These are phyloP conservation scores for Chloebia gouldiae DNA, from an alignment of 2,113 vertebrate genomes.

Conservation along the genomic window DNA sequence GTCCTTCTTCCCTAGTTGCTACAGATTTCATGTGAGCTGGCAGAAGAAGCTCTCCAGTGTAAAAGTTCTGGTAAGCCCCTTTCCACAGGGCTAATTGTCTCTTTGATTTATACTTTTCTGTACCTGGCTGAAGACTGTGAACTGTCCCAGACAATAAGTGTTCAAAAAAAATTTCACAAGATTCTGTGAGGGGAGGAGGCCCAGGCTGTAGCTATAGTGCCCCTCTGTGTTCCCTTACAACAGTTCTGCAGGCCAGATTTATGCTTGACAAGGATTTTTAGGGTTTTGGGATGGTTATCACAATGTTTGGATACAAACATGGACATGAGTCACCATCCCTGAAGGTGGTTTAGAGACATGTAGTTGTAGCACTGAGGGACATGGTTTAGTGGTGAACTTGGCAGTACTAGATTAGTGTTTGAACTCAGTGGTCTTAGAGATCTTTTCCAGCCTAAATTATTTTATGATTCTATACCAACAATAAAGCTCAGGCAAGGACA, in stretches of 20 bases:
- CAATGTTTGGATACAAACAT: neutral
- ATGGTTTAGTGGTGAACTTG: neutral
- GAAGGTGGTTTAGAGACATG: neutral
- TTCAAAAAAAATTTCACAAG: neutral
- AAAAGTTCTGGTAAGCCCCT: neutral
- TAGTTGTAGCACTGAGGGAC: neutral
- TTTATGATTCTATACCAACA: neutral
- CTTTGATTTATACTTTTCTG: neutral
- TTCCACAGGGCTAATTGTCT: neutral
- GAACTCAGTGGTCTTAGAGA: neutral
- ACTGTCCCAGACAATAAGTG: neutral
- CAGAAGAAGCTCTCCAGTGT: neutral
- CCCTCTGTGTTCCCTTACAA: neutral
- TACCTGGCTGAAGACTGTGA: neutral
- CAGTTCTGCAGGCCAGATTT: neutral
- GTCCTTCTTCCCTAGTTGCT: neutral
- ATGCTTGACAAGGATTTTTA: neutral
- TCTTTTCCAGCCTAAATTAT: neutral
- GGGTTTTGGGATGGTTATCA: neutral
- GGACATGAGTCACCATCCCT: neutral
- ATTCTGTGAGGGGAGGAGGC: accelerated
- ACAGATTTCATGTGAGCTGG: neutral
- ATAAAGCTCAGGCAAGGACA: neutral
- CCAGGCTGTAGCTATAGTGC: neutral
- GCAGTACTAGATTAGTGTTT: neutral